Percentiles rank a stretch among this genome's conserved stretches.
These are phyloP conservation scores for Sinocyclocheilus grahami DNA, from an alignment of 2,113 vertebrate species.

Conservation along the genomic window DNA sequence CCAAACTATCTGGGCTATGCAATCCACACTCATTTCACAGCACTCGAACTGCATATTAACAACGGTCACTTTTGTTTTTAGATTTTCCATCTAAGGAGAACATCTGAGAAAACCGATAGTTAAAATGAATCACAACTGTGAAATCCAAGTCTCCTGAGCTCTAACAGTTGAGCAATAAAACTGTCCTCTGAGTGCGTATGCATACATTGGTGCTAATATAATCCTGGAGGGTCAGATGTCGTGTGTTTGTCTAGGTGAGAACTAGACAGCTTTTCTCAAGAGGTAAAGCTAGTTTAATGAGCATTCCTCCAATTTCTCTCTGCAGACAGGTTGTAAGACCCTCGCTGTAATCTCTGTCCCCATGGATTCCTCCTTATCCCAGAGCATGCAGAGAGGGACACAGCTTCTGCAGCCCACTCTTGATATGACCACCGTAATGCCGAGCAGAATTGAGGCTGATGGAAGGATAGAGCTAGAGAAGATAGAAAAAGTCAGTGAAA, in stretches of 20 bases:
- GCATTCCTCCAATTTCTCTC: slow-evolving; percentile 15
- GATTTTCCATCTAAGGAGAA: not conserved
- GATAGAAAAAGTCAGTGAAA: slow-evolving; percentile 9
- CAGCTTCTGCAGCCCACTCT: not conserved
- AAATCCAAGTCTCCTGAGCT: not conserved
- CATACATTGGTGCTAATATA: not conserved
- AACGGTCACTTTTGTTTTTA: not conserved
- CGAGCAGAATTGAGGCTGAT: slow-evolving; percentile 31
- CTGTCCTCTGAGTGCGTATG: not conserved
- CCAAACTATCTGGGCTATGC: not conserved
- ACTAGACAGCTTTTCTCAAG: slow-evolving; percentile 4
- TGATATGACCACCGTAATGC: slow-evolving; percentile 24
- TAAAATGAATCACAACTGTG: not conserved
- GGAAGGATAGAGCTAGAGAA: slow-evolving; percentile 6
- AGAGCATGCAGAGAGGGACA: not conserved
- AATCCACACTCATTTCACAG: not conserved
- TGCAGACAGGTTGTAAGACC: slow-evolving; percentile 9
- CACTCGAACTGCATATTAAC: not conserved
- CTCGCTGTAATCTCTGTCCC: slow-evolving; percentile 32
- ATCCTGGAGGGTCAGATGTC: not conserved
- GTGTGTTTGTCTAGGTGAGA: slow-evolving; percentile 11
- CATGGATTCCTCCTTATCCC: slow-evolving; percentile 8
- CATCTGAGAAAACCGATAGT: not conserved
- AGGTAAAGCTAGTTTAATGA: slow-evolving; percentile 25
- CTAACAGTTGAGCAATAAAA: not conserved